Percentiles rank a stretch among this genome's conserved stretches.
Conservation (phyloP, 2,888 invertebrate genomes). For the Miltochrista miniata region DNA sequence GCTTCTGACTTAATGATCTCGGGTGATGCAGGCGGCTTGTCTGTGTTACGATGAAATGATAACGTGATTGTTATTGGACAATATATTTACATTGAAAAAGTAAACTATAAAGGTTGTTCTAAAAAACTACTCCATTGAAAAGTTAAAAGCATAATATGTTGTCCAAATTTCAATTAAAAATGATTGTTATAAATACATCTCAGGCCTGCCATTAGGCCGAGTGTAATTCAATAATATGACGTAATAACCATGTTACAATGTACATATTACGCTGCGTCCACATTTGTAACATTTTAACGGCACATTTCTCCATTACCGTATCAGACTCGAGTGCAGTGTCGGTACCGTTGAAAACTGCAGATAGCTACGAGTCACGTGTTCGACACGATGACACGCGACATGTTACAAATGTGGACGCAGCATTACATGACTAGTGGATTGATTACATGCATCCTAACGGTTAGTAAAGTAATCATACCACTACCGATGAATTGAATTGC, state of each 20-base stretch:
- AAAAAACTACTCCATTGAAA: too few species aligned
- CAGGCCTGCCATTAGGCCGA: slow-evolving; percentile 18
- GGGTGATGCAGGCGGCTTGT: slow-evolving; percentile 59
- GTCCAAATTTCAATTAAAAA: slow-evolving; percentile 23
- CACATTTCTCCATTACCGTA: too few species aligned
- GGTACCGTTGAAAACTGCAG: too few species aligned
- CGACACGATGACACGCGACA: too few species aligned
- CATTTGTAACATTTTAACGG: too few species aligned
- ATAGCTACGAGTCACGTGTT: too few species aligned
- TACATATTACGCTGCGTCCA: too few species aligned
- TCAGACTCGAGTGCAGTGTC: too few species aligned
- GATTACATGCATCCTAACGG: background rate
- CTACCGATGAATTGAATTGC: background rate
- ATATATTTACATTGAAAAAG: slow-evolving; percentile 8
- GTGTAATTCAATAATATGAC: slow-evolving; percentile 1
- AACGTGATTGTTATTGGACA: slow-evolving; percentile 13
- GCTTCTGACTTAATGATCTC: slow-evolving; percentile 75
- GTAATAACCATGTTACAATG: slow-evolving; percentile 4
- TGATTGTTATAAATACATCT: slow-evolving; percentile 20
- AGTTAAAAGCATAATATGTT: slow-evolving; percentile 18
- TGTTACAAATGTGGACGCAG: too few species aligned
- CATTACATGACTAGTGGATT: background rate
- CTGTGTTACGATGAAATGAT: slow-evolving; percentile 42
- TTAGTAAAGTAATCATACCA: background rate
- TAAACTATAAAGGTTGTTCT: too few species aligned